Evolutionary conservation across 2,113 vertebrate genomes (phyloP).

Genomic region (Stegostoma tigrinum): DNA sequence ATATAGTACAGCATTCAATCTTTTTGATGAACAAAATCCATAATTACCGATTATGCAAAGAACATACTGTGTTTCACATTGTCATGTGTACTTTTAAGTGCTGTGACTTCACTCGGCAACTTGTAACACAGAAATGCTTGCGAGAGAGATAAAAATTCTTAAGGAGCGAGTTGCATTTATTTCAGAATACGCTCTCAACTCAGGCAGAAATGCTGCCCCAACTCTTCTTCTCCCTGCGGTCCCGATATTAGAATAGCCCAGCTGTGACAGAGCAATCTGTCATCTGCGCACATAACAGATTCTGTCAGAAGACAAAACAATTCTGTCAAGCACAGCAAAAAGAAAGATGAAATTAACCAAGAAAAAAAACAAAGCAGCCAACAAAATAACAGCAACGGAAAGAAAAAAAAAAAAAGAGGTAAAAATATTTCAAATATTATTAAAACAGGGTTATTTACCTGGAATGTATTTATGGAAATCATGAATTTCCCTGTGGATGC

Average conservation of each 20-base stretch:
- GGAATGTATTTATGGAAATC: background rate
- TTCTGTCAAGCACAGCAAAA: background rate
- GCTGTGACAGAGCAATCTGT: conserved; percentile 16
- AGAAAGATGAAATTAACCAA: background rate
- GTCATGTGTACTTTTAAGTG: background rate
- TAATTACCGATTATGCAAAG: background rate
- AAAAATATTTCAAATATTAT: background rate
- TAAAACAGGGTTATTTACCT: background rate
- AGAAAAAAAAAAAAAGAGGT: too few relatives aligned
- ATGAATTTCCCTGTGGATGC: background rate
- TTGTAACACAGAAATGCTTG: background rate
- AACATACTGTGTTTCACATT: background rate
- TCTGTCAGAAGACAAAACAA: background rate
- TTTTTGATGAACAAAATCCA: background rate
- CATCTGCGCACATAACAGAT: background rate
- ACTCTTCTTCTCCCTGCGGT: background rate
- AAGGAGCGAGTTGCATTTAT: background rate
- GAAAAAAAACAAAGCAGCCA: background rate
- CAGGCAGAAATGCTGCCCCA: background rate
- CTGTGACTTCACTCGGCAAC: background rate
- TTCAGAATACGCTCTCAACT: background rate
- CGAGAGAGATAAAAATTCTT: background rate
- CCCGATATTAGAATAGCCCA: background rate
- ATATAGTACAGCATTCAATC: background rate
- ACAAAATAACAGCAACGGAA: background rate